phyloP scores from a whole-genome alignment of 1,140 invertebrate genomes.

The Melanaphis sacchari region DNA sequence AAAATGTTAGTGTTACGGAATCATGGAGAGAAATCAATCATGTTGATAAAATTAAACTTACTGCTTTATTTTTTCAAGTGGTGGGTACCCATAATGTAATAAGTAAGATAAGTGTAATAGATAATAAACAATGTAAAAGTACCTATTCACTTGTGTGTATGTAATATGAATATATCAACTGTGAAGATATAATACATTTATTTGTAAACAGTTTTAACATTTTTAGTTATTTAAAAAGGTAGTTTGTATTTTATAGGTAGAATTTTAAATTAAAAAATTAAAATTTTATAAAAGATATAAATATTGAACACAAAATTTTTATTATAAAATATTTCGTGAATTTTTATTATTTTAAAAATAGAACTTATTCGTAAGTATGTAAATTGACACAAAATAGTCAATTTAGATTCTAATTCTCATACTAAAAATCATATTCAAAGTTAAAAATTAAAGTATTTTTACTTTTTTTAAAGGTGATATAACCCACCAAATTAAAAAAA shows the following conservation, averaged over 20 bases:
- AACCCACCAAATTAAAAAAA: no score
- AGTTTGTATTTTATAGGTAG: no score
- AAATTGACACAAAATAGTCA: not conserved
- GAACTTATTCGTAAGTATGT: not conserved
- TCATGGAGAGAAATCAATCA: constrained; percentile 2
- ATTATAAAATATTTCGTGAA: no score
- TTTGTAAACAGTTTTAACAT: not conserved
- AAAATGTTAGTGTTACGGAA: not conserved
- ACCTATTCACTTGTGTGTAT: no score
- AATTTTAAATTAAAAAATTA: no score
- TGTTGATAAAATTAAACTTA: not conserved
- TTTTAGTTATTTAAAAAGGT: not conserved
- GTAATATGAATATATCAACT: not conserved
- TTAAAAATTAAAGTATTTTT: not conserved
- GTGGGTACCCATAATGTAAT: not conserved
- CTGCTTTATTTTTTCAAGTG: not conserved
- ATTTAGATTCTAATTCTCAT: not conserved
- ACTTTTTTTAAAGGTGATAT: not conserved
- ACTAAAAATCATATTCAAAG: not conserved
- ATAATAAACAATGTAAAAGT: not conserved
- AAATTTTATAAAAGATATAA: no score
- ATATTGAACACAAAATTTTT: no score
- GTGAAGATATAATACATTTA: not conserved
- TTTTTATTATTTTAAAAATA: not conserved
- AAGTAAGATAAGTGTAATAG: not conserved